phyloP scores from a whole-genome alignment of 2,888 invertebrate genomes.

The Allacma fusca region DNA sequence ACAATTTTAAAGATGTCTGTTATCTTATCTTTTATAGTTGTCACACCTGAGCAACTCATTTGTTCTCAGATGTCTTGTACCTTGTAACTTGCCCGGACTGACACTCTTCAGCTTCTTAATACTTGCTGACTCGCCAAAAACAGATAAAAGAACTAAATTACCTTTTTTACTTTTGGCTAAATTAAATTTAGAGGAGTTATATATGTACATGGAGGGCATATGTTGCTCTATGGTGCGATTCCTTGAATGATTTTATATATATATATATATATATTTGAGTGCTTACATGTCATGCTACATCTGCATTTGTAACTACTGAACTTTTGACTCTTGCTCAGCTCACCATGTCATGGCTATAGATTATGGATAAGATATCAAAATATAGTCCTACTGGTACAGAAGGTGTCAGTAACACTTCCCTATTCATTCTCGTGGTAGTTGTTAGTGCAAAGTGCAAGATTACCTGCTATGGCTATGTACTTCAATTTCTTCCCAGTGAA shows the following conservation, averaged over 20 bases:
- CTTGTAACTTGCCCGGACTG: slow-evolving; percentile 1
- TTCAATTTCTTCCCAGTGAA: background rate
- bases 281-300: background rate
- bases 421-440: background rate
- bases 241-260: background rate
- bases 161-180: slow-evolving; percentile 7
- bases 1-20: slow-evolving; percentile 34
- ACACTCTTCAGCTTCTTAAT: background rate
- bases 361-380: background rate
- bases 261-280: background rate
- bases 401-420: background rate
- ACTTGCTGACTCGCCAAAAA: slow-evolving; percentile 27
- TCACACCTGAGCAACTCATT: slow-evolving; percentile 33
- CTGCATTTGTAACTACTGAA: background rate
- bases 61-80: slow-evolving; percentile 22
- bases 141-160: slow-evolving; percentile 17
- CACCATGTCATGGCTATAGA: background rate
- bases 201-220: background rate
- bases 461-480: background rate
- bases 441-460: too few species aligned
- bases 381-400: background rate
- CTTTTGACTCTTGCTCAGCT: background rate
- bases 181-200: background rate
- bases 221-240: background rate
- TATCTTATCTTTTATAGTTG: slow-evolving; percentile 32